Percentiles rank a stretch among this genome's conserved stretches.
These are phyloP conservation scores for Bombus waltoni DNA, from an alignment of 1,140 invertebrate genomes.

Conservation along the genomic window DNA sequence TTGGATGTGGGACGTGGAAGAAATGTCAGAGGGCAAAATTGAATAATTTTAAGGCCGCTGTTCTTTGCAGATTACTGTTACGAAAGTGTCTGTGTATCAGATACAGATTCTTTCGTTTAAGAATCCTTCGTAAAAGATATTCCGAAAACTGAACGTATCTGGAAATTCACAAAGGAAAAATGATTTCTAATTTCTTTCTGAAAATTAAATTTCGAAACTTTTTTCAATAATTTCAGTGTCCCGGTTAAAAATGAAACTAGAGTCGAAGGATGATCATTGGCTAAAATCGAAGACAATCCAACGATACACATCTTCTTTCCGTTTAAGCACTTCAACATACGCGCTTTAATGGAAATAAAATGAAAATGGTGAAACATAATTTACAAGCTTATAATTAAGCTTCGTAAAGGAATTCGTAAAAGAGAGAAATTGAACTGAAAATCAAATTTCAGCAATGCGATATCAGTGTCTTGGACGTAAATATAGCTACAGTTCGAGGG, in stretches of 20 bases:
- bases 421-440: no score
- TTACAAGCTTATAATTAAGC: not conserved
- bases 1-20: not conserved
- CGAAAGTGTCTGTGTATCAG: not conserved
- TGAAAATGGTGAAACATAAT: not conserved
- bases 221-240: not conserved
- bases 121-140: not conserved
- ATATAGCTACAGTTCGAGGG: not conserved
- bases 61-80: not conserved
- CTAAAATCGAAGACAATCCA: no score
- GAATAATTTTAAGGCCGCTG: not conserved
- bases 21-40: slow-evolving; percentile 1
- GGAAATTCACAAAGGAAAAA: no score
- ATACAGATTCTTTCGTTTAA: not conserved
- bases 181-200: no score
- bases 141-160: not conserved
- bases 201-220: not conserved
- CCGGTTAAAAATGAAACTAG: not conserved
- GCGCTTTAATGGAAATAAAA: not conserved
- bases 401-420: no score
- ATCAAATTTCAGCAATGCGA: not conserved
- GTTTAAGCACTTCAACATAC: no score
- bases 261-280: not conserved
- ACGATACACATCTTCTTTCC: no score
- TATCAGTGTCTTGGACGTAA: not conserved